Percentiles rank a stretch among this genome's conserved stretches.
phyloP scores from a whole-genome alignment of 2,888 invertebrate species.

The Andrena minutula region DNA sequence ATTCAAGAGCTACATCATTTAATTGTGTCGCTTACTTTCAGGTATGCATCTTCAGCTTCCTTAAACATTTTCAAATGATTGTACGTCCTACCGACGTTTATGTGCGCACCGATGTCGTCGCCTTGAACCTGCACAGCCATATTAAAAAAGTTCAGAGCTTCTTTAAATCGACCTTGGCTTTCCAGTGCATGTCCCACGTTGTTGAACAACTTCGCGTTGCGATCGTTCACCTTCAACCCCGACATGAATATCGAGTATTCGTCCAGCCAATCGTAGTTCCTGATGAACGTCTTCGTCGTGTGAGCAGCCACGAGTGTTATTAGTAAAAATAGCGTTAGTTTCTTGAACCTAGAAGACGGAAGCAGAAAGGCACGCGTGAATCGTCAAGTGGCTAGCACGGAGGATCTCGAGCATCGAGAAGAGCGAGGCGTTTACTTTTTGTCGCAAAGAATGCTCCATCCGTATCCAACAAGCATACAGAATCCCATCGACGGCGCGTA shows the following conservation, averaged over 20 bases:
- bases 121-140: conserved; percentile 97
- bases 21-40: conserved; percentile 86
- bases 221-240: conserved; percentile 93
- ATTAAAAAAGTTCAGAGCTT: conserved; percentile 96
- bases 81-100: conserved; percentile 98
- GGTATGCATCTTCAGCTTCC: conserved; percentile 97
- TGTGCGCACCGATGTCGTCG: conserved; percentile 98
- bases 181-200: conserved; percentile 99
- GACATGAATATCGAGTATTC: conserved; percentile 98
- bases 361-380: neutral
- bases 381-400: neutral
- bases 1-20: neutral
- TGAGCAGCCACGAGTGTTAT: conserved; percentile 91
- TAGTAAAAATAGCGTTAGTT: conserved; percentile 89
- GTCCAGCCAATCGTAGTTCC: conserved; percentile 97
- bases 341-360: conserved; percentile 84
- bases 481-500: conserved; percentile 99
- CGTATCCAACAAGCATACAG: conserved; percentile 96
- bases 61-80: conserved; percentile 95
- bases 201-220: conserved; percentile 98
- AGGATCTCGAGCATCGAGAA: neutral
- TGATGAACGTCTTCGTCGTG: conserved; percentile 93
- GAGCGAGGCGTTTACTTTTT: conserved; percentile 85
- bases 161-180: conserved; percentile 88
- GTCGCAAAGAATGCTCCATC: conserved; percentile 90